Evolutionary conservation across 64 coral and sea anemone species (phyloP).

Genomic region (Montipora efflorescens): DNA sequence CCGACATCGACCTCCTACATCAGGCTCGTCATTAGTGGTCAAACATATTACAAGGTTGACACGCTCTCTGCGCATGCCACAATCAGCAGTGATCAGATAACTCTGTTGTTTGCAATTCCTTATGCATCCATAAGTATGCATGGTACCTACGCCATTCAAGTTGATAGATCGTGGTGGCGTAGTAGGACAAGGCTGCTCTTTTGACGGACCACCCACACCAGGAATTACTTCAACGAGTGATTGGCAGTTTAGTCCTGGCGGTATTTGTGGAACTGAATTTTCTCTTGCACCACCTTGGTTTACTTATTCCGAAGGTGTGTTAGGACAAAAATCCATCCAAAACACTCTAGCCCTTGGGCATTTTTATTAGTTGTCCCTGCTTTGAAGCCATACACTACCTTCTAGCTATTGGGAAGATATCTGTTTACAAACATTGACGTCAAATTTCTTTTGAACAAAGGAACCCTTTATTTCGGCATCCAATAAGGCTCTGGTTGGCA

Average conservation of each 20-base stretch:
- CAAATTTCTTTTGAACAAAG: too few relatives aligned
- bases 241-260: neutral
- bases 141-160: conserved; percentile 25
- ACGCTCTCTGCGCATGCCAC: neutral
- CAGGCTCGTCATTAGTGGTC: neutral
- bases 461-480: too few relatives aligned
- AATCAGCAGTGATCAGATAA: conserved; percentile 6
- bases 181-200: conserved; percentile 25
- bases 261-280: neutral
- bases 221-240: neutral
- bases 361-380: too few relatives aligned
- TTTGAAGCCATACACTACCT: too few relatives aligned
- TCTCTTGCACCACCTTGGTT: neutral
- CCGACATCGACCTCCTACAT: neutral
- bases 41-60: conserved; percentile 21
- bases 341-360: too few relatives aligned
- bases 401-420: too few relatives aligned
- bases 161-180: conserved; percentile 22
- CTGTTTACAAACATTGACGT: too few relatives aligned
- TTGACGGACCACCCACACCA: conserved; percentile 6
- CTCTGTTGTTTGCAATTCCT: neutral
- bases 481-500: too few relatives aligned
- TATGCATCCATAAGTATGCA: conserved; percentile 5
- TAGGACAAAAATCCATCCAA: neutral
- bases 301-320: neutral